Base-by-base conservation (phyloP, 2,113 vertebrate genomes). In the Prunella himalayana region DNA sequence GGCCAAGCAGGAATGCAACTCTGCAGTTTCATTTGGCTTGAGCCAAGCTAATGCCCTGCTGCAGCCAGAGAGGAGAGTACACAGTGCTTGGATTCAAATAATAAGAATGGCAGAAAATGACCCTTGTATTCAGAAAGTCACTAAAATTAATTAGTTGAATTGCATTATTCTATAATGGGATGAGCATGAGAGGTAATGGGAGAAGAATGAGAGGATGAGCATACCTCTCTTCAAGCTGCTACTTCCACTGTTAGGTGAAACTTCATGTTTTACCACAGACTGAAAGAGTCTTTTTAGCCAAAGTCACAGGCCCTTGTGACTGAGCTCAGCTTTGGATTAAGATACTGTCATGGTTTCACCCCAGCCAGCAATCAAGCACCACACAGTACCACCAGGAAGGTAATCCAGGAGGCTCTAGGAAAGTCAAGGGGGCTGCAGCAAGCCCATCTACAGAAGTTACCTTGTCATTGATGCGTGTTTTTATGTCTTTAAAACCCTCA, bases 391-490 rank as follows among this genome's bases (percentile, higher is more conserved):
- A 68, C 41, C 8, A 73, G 56, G 31, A 39, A 65, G 19, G 35
- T 47, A 56, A 56, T 16, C 10, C 9, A 70, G 60, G 50, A 54
- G 15, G 49, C n/a, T 35, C 24, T 25, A 31, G 50, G 16, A 12
- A 68, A 68, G 14, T 53, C 27, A 25, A 24, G 50, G 30, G 23
- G 42, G 33, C 13, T 47, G n/a, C 19, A 45, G 10, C 20, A 72
- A 64, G 53, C 42, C 11, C 35, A 23, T 10, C 25, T n/a, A 7
- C 27, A n/a, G 44, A 37, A 42, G 35, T 24, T 56, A 15, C 0
- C 0, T 77, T 77, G 37, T 69, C 23, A 41, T 1, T 23, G 7
- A 23, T 76, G 3, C 4, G 7, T 6, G 1, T 15, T 51, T 82
- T 59, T 31, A 13, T 44, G n/a, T 44, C 22, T 86, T 56, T 18